Evolutionary conservation across 1,140 invertebrate genomes (phyloP), one percentile per base, ranked within the genome.

Genomic region (Bombus confusus): DNA sequence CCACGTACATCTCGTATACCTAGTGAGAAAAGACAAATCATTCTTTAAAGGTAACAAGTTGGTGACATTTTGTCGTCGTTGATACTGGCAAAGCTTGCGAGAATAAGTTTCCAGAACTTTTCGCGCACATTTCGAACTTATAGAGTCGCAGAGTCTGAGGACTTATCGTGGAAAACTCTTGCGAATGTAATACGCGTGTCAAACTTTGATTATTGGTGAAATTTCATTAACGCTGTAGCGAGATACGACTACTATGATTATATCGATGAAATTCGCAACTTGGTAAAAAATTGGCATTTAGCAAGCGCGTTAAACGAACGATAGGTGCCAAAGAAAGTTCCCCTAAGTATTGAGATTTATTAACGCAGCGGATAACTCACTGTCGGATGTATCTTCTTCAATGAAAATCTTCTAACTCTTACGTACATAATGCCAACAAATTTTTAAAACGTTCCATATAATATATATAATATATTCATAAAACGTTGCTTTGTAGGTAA

Each of bases 1-100:
- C 97, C 37, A 99, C 96, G 93, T 97, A 98, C 97, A 99, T 98
- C 95, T 99, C 98, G 95, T 99, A 99, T 2, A 98, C 98, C 98
- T 99, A 95, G 4, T 96, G 96, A 87, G 34, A 85, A 64, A 73
- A 83, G 18, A 47, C 1, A 12, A 37, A 52, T 34, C 8, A 9
- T 34, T 39, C 22, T 10, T 59, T 62, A 18, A 57, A 52, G 28
- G 12, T 28, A n/a, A 28, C 28, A 28, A 12, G 10, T 28, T 28
- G 13, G 10, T 13, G 12, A 15, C 15, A 18, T 9, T 34, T 34
- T 22, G 31, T 37, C 8, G 31, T 10, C 15, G 18, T 28, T 39
- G 37, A 25, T 12, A 39, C 4, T 0, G 59, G 13, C 10, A 62
- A 12, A 62, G 59, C 28, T 13, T 12, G 2, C 3, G 28, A n/a